A percentile compares a stretch with the other conserved stretches of the same genome.
phyloP scores from a whole-genome alignment of 2,113 vertebrate genomes.

The Alces alces region DNA sequence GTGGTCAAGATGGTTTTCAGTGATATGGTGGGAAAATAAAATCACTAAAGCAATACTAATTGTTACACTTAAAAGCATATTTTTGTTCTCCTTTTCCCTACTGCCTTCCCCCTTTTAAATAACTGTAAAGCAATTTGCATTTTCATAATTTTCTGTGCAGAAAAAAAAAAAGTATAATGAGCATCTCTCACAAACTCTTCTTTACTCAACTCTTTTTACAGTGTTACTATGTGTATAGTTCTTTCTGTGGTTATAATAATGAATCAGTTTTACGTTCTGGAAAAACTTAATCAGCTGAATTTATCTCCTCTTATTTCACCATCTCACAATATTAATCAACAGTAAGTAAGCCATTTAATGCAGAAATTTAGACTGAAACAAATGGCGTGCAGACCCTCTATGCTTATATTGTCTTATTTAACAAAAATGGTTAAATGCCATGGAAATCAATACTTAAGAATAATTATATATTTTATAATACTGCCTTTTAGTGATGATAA shows the following conservation, averaged over 20 bases:
- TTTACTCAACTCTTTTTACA: not conserved
- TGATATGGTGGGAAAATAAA: constrained; percentile 52
- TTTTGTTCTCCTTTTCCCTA: constrained; percentile 33
- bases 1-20: constrained; percentile 59
- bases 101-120: not conserved
- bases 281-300: not conserved
- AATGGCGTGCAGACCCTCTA: not conserved
- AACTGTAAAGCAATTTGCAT: constrained; percentile 45
- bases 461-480: not conserved
- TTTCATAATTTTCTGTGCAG: not conserved
- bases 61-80: not conserved
- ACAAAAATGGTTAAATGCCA: not conserved
- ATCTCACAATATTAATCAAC: not conserved
- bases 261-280: not conserved
- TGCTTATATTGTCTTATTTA: not conserved
- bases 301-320: not conserved
- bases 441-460: not conserved
- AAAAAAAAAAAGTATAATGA: not conserved
- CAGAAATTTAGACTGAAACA: not conserved
- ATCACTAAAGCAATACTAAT: constrained; percentile 44
- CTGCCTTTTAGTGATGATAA: not conserved
- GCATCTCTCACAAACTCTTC: not conserved
- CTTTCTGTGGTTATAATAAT: not conserved
- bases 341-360: not conserved
- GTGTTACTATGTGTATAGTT: not conserved